Evolutionary conservation across 2,797 vertebrate species (phyloP).

Genomic region (Hyperoplus lanceolatus): DNA sequence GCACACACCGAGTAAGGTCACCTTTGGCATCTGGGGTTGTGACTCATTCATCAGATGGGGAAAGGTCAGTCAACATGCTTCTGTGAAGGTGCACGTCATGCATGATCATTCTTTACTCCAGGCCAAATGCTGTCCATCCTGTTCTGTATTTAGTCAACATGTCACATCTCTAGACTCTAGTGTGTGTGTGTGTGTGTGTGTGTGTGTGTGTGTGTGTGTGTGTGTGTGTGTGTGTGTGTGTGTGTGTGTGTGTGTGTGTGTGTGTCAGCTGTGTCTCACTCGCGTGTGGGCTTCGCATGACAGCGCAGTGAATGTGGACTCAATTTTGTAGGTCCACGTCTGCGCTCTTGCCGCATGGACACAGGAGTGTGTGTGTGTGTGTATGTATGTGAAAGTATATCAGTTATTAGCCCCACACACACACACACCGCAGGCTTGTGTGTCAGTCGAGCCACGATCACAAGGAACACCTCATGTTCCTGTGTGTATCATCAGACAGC

Average conservation of each 20-base stretch:
- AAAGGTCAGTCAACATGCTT: constrained; percentile 71
- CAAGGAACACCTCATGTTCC: constrained; percentile 59
- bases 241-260: constrained; percentile 21
- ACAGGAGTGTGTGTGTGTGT: neutral
- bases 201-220: neutral
- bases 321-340: constrained; percentile 40
- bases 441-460: constrained; percentile 43
- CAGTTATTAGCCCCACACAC: constrained; percentile 11
- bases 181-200: constrained; percentile 43
- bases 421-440: constrained; percentile 34
- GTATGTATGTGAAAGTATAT: constrained; percentile 15
- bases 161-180: constrained; percentile 62
- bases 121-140: constrained; percentile 67
- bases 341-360: neutral
- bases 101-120: constrained; percentile 67
- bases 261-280: constrained; percentile 57
- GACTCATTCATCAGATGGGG: constrained; percentile 70
- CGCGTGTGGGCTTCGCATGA: constrained; percentile 43
- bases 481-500: constrained; percentile 53
- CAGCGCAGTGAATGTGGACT: constrained; percentile 37
- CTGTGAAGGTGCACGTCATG: constrained; percentile 67
- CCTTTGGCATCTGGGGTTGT: constrained; percentile 52
- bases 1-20: constrained; percentile 41
- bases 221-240: too few relatives aligned
- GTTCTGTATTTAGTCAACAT: constrained; percentile 75